These are phyloP conservation scores for Thecophora atra DNA, from an alignment of 2,888 invertebrate genomes.

Conservation along the genomic window DNA sequence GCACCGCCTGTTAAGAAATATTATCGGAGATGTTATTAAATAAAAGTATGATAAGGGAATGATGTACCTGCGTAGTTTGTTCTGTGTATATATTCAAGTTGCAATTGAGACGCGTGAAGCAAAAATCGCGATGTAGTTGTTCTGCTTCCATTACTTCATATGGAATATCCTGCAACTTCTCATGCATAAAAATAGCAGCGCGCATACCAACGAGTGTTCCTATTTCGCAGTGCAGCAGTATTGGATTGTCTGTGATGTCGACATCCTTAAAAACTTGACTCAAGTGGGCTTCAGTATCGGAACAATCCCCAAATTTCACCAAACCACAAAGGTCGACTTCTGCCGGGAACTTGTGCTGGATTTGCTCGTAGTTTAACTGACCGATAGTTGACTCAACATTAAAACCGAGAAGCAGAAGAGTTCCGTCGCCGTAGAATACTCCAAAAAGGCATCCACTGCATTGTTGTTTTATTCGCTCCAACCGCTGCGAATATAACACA, in stretches of 20 bases:
- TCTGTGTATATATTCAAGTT: constrained; percentile 74
- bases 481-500: constrained; percentile 68
- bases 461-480: constrained; percentile 72
- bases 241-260: constrained; percentile 82
- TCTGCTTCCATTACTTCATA: constrained; percentile 73
- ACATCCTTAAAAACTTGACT: constrained; percentile 75
- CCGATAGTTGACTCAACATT: constrained; percentile 73
- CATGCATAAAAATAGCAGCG: constrained; percentile 76
- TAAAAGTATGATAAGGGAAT: not conserved
- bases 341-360: constrained; percentile 74
- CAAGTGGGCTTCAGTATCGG: constrained; percentile 71
- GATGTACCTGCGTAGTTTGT: constrained; percentile 64
- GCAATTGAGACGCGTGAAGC: constrained; percentile 76
- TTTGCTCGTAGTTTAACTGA: constrained; percentile 67
- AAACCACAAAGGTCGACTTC: constrained; percentile 82
- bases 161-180: constrained; percentile 74
- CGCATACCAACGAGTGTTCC: constrained; percentile 71
- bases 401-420: constrained; percentile 75
- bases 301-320: constrained; percentile 73
- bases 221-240: constrained; percentile 71
- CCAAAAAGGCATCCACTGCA: constrained; percentile 80
- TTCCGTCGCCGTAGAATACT: constrained; percentile 78
- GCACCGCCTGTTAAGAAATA: constrained; percentile 65
- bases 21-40: too few relatives aligned
- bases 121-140: constrained; percentile 75